These are phyloP conservation scores for Sinocyclocheilus grahami DNA, from an alignment of 2,113 vertebrate species.

Conservation along the genomic window DNA sequence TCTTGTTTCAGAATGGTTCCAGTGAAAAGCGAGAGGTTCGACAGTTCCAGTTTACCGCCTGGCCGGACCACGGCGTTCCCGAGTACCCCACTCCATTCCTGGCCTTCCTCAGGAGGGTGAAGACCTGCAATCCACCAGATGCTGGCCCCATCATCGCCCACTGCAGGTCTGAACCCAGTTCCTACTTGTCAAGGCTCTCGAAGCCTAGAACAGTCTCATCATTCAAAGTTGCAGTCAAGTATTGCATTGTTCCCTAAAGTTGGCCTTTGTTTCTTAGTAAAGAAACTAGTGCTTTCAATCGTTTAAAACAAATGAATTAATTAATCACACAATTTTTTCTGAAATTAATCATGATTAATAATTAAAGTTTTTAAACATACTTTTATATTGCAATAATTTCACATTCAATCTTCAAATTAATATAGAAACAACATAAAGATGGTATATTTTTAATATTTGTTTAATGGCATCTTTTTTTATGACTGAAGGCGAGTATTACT, in stretches of 20 bases:
- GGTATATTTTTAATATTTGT: too few relatives aligned
- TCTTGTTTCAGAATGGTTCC: slow-evolving; percentile 84
- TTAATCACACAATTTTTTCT: too few relatives aligned
- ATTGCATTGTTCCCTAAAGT: background rate
- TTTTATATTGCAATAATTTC: too few relatives aligned
- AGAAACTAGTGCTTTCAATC: too few relatives aligned
- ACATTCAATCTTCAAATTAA: too few relatives aligned
- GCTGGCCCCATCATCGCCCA: slow-evolving; percentile 95
- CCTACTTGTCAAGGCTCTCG: background rate
- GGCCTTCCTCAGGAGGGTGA: slow-evolving; percentile 94
- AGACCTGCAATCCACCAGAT: slow-evolving; percentile 95
- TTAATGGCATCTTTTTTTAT: too few relatives aligned
- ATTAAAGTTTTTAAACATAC: too few relatives aligned
- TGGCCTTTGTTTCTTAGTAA: background rate
- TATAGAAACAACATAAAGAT: too few relatives aligned
- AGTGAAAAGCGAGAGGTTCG: slow-evolving; percentile 97
- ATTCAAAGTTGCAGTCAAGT: background rate
- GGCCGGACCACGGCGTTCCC: slow-evolving; percentile 95
- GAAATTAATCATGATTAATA: too few relatives aligned
- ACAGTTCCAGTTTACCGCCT: slow-evolving; percentile 98
- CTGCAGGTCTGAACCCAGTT: slow-evolving; percentile 85
- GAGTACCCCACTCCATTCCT: slow-evolving; percentile 97
- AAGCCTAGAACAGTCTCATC: background rate
- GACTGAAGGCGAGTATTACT: too few relatives aligned
- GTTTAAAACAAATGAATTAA: too few relatives aligned